Evolutionary conservation across 2,797 vertebrate species (phyloP).

Genomic region (Rhadinocentrus ornatus): DNA sequence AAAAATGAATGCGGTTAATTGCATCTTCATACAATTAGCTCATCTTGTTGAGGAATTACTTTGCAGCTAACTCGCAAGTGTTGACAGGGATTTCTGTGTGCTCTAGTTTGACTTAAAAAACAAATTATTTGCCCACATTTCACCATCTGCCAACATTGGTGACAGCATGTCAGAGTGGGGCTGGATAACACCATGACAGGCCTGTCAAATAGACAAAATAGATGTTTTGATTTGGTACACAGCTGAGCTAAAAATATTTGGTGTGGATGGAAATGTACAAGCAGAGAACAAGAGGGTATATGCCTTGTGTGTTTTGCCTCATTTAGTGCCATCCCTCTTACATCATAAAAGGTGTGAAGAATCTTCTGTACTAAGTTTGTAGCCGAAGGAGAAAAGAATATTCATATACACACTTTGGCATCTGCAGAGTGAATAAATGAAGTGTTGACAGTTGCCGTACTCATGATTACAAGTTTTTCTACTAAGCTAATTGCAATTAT

Average conservation of each 20-base stretch:
- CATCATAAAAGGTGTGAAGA: constrained; percentile 46
- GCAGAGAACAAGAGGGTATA: constrained; percentile 25
- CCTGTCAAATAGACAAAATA: constrained; percentile 62
- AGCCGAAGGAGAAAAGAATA: constrained; percentile 13
- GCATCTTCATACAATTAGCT: background rate
- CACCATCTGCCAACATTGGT: constrained; percentile 32
- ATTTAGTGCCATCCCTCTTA: constrained; percentile 40
- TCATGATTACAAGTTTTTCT: constrained; percentile 31
- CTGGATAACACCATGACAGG: constrained; percentile 51
- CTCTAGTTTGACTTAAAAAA: constrained; percentile 40
- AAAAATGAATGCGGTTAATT: constrained; percentile 9
- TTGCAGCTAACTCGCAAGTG: background rate
- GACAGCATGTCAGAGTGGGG: constrained; percentile 54
- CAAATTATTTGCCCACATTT: constrained; percentile 45
- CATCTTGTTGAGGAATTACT: background rate
- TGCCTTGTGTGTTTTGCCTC: constrained; percentile 38
- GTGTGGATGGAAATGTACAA: constrained; percentile 42
- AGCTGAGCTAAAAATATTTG: constrained; percentile 55
- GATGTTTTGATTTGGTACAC: constrained; percentile 62
- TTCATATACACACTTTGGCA: constrained; percentile 19
- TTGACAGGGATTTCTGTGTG: constrained; percentile 13
- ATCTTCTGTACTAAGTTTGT: constrained; percentile 25
- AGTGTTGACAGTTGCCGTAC: background rate
- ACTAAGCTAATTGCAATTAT: constrained; percentile 15
- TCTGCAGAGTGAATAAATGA: constrained; percentile 29